A percentile compares a stretch with the other conserved stretches of the same genome.
phyloP scores from a whole-genome alignment of 2,797 vertebrate genomes.

The Onychomys leucogaster region DNA sequence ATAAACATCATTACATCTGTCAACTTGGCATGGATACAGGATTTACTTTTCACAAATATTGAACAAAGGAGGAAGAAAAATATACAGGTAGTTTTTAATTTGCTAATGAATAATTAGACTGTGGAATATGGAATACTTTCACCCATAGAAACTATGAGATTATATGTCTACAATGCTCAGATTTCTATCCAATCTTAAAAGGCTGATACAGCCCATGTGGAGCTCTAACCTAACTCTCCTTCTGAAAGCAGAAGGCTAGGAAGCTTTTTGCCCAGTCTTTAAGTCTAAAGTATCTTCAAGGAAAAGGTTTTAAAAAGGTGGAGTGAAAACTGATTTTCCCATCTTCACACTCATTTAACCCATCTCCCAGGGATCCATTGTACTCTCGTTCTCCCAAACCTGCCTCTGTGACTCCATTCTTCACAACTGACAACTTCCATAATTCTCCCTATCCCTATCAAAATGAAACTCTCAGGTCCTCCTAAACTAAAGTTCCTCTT shows the following conservation, averaged over 20 bases:
- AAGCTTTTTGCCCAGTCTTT: background rate
- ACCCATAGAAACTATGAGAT: background rate
- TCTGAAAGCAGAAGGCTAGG: slow-evolving; percentile 31
- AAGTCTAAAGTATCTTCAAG: slow-evolving; percentile 14
- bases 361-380: background rate
- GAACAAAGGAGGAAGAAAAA: background rate
- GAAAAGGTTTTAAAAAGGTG: background rate
- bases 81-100: slow-evolving; percentile 30
- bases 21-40: slow-evolving; percentile 13
- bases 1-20: slow-evolving; percentile 55
- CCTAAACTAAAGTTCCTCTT: slow-evolving; percentile 8
- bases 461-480: slow-evolving; percentile 33
- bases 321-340: background rate
- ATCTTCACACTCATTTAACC: background rate
- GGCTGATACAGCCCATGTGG: background rate
- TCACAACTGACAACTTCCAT: slow-evolving; percentile 16
- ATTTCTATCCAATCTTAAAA: slow-evolving; percentile 43
- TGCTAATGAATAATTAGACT: slow-evolving; percentile 38
- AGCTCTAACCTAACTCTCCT: background rate
- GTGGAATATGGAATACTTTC: slow-evolving; percentile 24
- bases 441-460: slow-evolving; percentile 25
- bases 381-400: background rate
- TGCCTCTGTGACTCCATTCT: background rate
- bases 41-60: slow-evolving; percentile 56
- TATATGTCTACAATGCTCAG: background rate